Evolutionary conservation across 2,888 invertebrate species (phyloP), one percentile per base, ranked within the genome.

Genomic region (Campoplex nolae): DNA sequence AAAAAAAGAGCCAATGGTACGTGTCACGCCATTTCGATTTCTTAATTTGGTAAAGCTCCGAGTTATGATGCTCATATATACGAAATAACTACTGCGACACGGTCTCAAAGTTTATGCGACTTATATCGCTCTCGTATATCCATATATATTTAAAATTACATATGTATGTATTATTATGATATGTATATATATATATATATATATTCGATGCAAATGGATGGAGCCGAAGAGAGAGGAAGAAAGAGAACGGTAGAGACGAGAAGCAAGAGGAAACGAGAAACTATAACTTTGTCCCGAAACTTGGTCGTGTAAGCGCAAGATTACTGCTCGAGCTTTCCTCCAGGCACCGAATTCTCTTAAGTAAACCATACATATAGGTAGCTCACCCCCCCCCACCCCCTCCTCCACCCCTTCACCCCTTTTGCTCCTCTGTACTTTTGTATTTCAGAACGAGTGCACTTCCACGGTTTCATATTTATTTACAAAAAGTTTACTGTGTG

Each of bases 291-390:
- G 68, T 78, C 54, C 38, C 80, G 56, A 83, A 86, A 86, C 42
- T 86, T 86, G 81, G 45, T 28, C 51, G 58, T 81, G 86, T 84
- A 84, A 84, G 84, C 86, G 70, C 84, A 84, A 87, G 84, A 87
- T 87, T 84, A 84, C 84, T 45, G 84, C 77, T 54, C 56, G 77
- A 70, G 77, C 80, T 84, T 80, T 77, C 73, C 70, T 58, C 65
- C 65, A 58, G 35, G 45, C 62, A n/a, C 42, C 74, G 45, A 87
- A 78, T 84, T 87, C 42, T 68, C 78, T 74, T 70, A 76, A 83
- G 81, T 75, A 73, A 83, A 73, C 67, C 58, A 74, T 62, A 70
- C 68, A 79, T 75, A 70, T 65, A 65, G 23, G 51, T 51, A 51
- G 70, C 58, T 58, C 58, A 13, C n/a, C 58, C 9, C 4, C 48